Percentiles rank a stretch among this genome's conserved stretches.
These are phyloP conservation scores for Neodiprion pinetum DNA, from an alignment of 1,140 invertebrate genomes.

Conservation along the genomic window DNA sequence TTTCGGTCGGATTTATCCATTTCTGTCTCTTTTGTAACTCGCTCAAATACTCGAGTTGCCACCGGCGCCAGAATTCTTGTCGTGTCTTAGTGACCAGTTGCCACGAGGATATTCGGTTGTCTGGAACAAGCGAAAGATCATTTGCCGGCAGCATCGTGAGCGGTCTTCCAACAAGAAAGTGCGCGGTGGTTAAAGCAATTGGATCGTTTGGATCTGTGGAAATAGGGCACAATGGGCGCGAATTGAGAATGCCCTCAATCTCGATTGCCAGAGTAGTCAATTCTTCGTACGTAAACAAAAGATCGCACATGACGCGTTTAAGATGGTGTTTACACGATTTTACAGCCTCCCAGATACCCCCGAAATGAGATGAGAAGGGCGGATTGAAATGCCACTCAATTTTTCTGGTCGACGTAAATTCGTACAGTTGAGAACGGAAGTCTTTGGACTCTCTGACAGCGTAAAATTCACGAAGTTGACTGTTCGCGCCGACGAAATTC, in stretches of 20 bases:
- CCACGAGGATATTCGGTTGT: conserved; percentile 20
- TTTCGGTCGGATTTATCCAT: conserved; percentile 18
- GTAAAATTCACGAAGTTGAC: conserved; percentile 22
- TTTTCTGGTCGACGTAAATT: neutral
- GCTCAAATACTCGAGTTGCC: conserved; percentile 11
- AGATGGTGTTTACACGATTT: conserved; percentile 33
- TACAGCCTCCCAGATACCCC: conserved; percentile 34
- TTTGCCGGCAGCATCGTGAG: conserved; percentile 19
- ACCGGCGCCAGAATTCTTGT: conserved; percentile 15
- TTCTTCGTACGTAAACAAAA: neutral
- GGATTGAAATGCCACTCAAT: conserved; percentile 27
- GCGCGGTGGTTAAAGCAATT: conserved; percentile 17
- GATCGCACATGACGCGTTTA: conserved; percentile 24
- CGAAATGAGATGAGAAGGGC: conserved; percentile 24
- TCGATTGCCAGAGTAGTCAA: neutral
- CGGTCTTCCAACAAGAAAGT: conserved; percentile 20
- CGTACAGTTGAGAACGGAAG: neutral
- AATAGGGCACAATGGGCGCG: conserved; percentile 10
- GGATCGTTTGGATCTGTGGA: conserved; percentile 14
- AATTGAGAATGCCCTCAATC: neutral
- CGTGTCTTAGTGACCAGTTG: conserved; percentile 16
- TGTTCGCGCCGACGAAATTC: conserved; percentile 27
- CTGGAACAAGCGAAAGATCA: conserved; percentile 15
- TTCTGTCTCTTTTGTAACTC: conserved; percentile 16
- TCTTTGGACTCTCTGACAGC: neutral